A percentile compares a stretch with the other conserved stretches of the same genome.
phyloP scores from a whole-genome alignment of 1,140 invertebrate species.

The Cydia amplana region DNA sequence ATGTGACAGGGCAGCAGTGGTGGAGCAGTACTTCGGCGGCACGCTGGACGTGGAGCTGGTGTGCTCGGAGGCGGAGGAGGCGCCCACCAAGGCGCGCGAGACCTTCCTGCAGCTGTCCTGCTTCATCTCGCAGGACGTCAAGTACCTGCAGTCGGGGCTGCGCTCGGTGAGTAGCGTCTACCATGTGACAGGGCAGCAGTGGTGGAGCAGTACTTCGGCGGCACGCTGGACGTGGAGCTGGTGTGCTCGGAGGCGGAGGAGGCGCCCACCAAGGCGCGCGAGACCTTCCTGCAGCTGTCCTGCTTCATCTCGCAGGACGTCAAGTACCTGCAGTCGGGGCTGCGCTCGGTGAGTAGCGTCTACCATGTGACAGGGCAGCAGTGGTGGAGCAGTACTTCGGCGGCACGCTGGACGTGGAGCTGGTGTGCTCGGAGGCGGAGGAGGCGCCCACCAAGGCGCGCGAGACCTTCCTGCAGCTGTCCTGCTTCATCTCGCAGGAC shows the following conservation, averaged over 20 bases:
- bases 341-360: too few species aligned
- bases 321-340: too few species aligned
- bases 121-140: conserved; percentile 98
- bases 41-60: conserved; percentile 93
- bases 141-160: conserved; percentile 97
- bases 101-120: conserved; percentile 97
- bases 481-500: conserved; percentile 99
- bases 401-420: conserved; percentile 91
- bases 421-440: conserved; percentile 92
- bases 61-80: conserved; percentile 92
- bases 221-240: too few species aligned
- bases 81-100: conserved; percentile 86
- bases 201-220: too few species aligned
- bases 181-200: too few species aligned
- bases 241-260: too few species aligned
- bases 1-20: conserved; percentile 82
- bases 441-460: conserved; percentile 86
- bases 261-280: too few species aligned
- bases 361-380: conserved; percentile 77
- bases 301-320: too few species aligned
- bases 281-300: too few species aligned
- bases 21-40: conserved; percentile 97
- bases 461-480: conserved; percentile 96
- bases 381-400: conserved; percentile 98
- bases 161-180: conserved; percentile 82